Percentiles rank a stretch among this genome's conserved stretches.
Evolutionary conservation across 2,888 invertebrate species (phyloP).

Genomic region (Hipparchia semele): DNA sequence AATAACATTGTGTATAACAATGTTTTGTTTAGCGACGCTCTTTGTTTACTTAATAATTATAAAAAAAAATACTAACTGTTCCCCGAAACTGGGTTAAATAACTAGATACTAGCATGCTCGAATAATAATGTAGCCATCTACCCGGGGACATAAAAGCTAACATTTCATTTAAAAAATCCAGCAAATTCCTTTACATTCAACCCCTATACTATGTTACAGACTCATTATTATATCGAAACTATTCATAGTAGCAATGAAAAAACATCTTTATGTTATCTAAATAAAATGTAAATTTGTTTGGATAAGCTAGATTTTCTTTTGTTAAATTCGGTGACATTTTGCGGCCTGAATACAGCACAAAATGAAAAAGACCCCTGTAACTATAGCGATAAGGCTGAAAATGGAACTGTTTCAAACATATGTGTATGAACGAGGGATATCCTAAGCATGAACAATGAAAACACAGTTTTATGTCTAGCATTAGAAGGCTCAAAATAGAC

Average conservation of each 20-base stretch:
- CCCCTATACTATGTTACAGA: slow-evolving; percentile 49
- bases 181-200: slow-evolving; percentile 56
- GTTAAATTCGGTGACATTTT: slow-evolving; percentile 33
- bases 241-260: slow-evolving; percentile 16
- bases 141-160: slow-evolving; percentile 34
- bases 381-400: slow-evolving; percentile 15
- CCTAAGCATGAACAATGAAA: slow-evolving; percentile 22
- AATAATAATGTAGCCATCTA: slow-evolving; percentile 24
- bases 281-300: slow-evolving; percentile 30
- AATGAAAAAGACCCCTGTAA: slow-evolving; percentile 12
- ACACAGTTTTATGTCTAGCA: slow-evolving; percentile 25
- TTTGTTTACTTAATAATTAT: background rate
- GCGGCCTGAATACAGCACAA: slow-evolving; percentile 10
- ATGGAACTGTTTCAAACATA: slow-evolving; percentile 9
- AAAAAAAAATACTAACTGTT: background rate
- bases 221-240: slow-evolving; percentile 61
- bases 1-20: no score
- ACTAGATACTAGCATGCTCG: slow-evolving; percentile 28
- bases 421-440: slow-evolving; percentile 26
- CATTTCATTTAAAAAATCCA: slow-evolving; percentile 38
- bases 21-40: background rate
- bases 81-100: slow-evolving; percentile 10
- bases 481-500: slow-evolving; percentile 50
- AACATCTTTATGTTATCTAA: background rate
- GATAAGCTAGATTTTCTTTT: slow-evolving; percentile 28